phyloP scores from a whole-genome alignment of 2,888 invertebrate species.

The Drosophila testacea region DNA sequence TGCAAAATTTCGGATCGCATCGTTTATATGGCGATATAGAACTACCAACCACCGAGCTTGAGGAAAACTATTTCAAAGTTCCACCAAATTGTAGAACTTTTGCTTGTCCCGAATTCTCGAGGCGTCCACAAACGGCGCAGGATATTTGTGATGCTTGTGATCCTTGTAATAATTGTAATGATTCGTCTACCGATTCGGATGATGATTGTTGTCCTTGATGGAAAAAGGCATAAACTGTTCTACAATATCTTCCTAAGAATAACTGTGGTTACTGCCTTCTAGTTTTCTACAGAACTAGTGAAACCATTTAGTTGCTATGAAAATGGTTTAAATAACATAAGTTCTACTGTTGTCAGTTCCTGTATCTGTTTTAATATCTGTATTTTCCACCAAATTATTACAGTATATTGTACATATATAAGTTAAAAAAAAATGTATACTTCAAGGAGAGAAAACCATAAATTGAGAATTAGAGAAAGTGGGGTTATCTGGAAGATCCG shows the following conservation, averaged over 20 bases:
- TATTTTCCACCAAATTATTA: not conserved
- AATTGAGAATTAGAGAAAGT: too few relatives aligned
- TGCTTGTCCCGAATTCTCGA: not conserved
- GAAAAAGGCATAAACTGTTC: too few relatives aligned
- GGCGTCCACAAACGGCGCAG: conserved; percentile 21
- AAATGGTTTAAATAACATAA: too few relatives aligned
- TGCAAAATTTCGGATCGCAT: conserved; percentile 79
- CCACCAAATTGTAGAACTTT: not conserved
- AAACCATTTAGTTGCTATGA: too few relatives aligned
- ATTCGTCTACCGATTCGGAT: not conserved
- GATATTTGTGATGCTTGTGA: conserved; percentile 37
- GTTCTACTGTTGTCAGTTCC: not conserved
- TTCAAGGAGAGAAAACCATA: too few relatives aligned
- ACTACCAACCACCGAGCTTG: conserved; percentile 61
- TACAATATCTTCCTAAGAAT: too few relatives aligned
- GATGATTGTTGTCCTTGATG: conserved; percentile 11
- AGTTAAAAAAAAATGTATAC: too few relatives aligned
- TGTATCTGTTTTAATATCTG: not conserved
- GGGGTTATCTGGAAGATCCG: not conserved
- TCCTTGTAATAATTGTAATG: conserved; percentile 4
- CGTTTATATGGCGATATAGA: conserved; percentile 70
- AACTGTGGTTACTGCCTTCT: too few relatives aligned
- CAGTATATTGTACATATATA: too few relatives aligned
- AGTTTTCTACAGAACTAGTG: too few relatives aligned
- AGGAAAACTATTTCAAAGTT: not conserved